Percentiles rank a stretch among this genome's conserved stretches.
Conservation (phyloP, 2,113 vertebrate species). For the Ciconia stormi region DNA sequence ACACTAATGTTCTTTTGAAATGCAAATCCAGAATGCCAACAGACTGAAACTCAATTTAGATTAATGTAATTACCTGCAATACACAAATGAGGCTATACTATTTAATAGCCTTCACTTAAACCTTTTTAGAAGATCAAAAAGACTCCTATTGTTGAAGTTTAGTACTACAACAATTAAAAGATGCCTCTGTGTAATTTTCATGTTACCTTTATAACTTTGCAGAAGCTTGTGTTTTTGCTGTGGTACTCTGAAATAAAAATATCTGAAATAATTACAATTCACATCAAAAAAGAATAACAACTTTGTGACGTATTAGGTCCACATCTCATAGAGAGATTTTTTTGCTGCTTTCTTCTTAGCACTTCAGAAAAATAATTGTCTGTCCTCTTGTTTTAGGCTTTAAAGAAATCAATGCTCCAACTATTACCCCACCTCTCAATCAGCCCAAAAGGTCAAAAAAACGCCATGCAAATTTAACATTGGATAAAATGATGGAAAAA, state of each 20-base stretch:
- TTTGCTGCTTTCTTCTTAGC: neutral
- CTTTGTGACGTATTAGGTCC: neutral
- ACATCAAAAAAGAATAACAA: neutral
- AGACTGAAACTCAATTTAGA: constrained; percentile 57
- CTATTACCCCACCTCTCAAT: constrained; percentile 68
- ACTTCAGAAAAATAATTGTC: neutral
- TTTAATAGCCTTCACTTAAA: constrained; percentile 54
- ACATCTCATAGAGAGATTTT: neutral
- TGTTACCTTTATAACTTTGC: neutral
- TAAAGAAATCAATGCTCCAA: constrained; percentile 68
- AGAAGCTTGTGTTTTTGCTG: neutral
- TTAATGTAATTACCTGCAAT: constrained; percentile 61
- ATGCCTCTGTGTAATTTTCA: neutral
- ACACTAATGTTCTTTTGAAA: constrained; percentile 41
- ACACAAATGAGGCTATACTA: constrained; percentile 32
- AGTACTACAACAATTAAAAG: constrained; percentile 20
- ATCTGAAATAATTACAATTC: neutral
- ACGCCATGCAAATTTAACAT: constrained; percentile 76
- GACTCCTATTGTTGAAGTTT: constrained; percentile 41
- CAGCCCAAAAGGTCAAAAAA: constrained; percentile 81
- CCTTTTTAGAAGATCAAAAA: constrained; percentile 42
- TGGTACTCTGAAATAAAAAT: neutral
- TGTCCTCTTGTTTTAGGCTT: constrained; percentile 58
- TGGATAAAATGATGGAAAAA: constrained; percentile 90
- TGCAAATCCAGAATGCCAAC: constrained; percentile 10